Evolutionary conservation across 2,797 vertebrate species (phyloP), one percentile per base, ranked within the genome.

Genomic region (Dicrostonyx torquatus): DNA sequence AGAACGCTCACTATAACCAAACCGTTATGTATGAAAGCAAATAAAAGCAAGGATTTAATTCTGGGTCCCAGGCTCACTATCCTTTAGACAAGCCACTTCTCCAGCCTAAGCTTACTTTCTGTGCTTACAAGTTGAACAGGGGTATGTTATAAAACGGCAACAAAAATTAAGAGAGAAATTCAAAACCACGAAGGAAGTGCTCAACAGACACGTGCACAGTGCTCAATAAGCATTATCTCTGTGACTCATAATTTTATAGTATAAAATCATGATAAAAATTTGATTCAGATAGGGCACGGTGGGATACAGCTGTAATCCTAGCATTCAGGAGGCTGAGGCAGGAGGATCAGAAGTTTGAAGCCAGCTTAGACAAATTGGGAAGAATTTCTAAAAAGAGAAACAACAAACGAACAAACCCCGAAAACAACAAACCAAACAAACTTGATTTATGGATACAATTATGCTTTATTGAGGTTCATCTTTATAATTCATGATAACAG

Each of bases 211-310:
- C 1, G 58, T 20, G 58, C 4, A 89, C 64, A 76, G 66, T 85
- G 88, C 18, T 91, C 18, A 76, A 17, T 22, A 55, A 60, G 20
- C 34, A 48, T 77, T n/a, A 50, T 43, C 75, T 90, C 91, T 48
- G 50, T 62, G 73, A 77, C 76, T 94, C 78, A 12, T 40, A 60
- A 83, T 91, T 55, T 89, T 75, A 48, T 86, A 15, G 60, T 85
- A 87, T 79, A 45, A 88, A 90, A 15, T 82, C 37, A 60, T 72
- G 18, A 50, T 76, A 89, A 90, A 78, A 79, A 84, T 14, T 70
- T 86, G 64, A 84, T 40, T 96, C 64, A 66, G 60, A 17, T 48
- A 10, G 40, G 75, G 17, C 31, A 40, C 20, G 15, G 15, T 40
- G 34, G 15, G 13, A 78, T 45, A 78, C 9, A 66, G 22, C 48